A percentile compares a stretch with the other conserved stretches of the same genome.
These are phyloP conservation scores for Drosophila pseudoobscura DNA, from an alignment of 1,140 invertebrate species.

Conservation along the genomic window DNA sequence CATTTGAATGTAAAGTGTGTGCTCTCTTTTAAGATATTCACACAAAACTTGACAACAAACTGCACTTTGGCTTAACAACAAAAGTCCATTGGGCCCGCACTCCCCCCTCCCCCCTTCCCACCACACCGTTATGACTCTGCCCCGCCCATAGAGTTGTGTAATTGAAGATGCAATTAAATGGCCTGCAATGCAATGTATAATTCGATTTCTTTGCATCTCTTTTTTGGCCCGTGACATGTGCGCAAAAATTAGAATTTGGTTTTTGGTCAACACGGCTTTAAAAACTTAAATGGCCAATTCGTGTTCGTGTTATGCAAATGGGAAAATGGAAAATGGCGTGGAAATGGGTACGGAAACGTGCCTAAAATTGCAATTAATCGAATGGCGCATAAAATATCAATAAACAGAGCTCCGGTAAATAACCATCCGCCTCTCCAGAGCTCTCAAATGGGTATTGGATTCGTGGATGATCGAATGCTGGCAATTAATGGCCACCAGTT, in stretches of 20 bases:
- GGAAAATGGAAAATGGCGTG: constrained; percentile 18
- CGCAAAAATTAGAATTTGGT: constrained; percentile 37
- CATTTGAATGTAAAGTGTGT: constrained; percentile 58
- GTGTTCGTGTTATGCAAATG: constrained; percentile 58
- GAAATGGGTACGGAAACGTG: constrained; percentile 60
- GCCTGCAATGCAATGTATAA: constrained; percentile 32
- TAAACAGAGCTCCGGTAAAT: constrained; percentile 61
- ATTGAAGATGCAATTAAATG: constrained; percentile 45
- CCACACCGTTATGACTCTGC: too few species aligned
- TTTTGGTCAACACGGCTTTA: constrained; percentile 19
- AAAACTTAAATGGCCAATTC: constrained; percentile 67
- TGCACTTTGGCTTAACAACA: constrained; percentile 65
- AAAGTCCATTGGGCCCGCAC: constrained; percentile 35
- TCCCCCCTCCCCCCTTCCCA: too few species aligned
- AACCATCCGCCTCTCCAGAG: constrained; percentile 6
- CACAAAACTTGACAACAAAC: constrained; percentile 73
- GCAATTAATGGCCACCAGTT: constrained; percentile 47
- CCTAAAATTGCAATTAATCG: constrained; percentile 77
- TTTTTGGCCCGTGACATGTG: constrained; percentile 23
- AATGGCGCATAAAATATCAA: constrained; percentile 73
- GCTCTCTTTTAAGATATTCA: constrained; percentile 65
- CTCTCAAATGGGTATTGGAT: constrained; percentile 32
- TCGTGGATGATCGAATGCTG: constrained; percentile 41
- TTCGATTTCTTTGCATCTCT: constrained; percentile 13
- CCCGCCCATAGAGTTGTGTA: constrained; percentile 11